Conservation (phyloP, 2,888 invertebrate species). For the Drosophila monieri region DNA sequence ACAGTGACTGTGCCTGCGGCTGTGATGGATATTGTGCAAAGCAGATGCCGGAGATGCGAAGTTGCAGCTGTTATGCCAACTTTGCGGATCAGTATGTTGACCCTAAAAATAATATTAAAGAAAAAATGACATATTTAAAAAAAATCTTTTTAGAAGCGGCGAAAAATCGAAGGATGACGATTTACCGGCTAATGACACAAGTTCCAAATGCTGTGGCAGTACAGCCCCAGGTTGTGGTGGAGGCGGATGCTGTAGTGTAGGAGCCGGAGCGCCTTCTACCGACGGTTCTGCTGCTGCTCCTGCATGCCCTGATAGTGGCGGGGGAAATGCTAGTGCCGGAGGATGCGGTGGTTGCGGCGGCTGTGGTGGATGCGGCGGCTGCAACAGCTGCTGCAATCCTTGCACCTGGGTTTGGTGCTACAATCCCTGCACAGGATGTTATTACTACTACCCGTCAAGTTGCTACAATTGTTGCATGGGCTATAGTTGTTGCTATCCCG, state of each 20-base stretch:
- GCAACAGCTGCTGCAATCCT: not conserved
- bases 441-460: constrained; percentile 33
- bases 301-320: not conserved
- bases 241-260: not conserved
- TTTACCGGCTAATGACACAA: not conserved
- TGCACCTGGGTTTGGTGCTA: constrained; percentile 42
- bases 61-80: constrained; percentile 22
- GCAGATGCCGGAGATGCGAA: constrained; percentile 4
- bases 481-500: not conserved
- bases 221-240: no score
- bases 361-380: constrained; percentile 15
- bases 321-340: not conserved
- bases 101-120: not conserved
- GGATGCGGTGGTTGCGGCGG: not conserved
- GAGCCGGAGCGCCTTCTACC: no score
- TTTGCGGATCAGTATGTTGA: not conserved
- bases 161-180: not conserved
- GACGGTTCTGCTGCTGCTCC: not conserved
- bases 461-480: not conserved
- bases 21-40: not conserved
- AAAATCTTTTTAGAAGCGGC: not conserved
- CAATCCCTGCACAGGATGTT: constrained; percentile 56
- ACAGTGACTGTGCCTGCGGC: not conserved
- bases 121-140: not conserved
- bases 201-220: not conserved